These are phyloP conservation scores for Podarcis muralis DNA, from an alignment of 2,113 vertebrate species.

Conservation along the genomic window DNA sequence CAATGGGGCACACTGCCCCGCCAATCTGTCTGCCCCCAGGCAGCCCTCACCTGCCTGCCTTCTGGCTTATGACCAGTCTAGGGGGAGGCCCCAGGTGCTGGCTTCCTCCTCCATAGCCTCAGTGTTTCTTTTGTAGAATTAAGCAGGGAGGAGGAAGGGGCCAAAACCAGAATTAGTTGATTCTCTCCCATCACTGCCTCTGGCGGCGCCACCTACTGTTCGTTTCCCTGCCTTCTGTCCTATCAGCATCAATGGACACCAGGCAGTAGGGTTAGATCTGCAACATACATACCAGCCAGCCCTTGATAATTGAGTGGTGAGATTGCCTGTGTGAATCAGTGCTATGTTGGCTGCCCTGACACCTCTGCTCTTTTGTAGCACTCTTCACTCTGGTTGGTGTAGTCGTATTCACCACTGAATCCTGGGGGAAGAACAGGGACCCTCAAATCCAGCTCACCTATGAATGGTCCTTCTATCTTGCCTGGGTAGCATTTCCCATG, in stretches of 20 bases:
- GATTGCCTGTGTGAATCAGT: background rate
- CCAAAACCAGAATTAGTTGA: too few species aligned
- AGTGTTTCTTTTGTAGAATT: too few species aligned
- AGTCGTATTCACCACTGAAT: background rate
- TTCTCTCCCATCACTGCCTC: too few species aligned
- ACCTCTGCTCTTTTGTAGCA: background rate
- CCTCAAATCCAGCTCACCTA: background rate
- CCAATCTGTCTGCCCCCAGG: too few species aligned
- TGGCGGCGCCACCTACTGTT: too few species aligned
- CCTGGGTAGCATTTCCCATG: background rate
- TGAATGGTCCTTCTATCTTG: slow-evolving; percentile 23
- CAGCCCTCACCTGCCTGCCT: too few species aligned
- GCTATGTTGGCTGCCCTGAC: background rate
- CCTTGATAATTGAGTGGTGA: background rate
- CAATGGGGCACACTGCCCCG: too few species aligned
- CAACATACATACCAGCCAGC: background rate
- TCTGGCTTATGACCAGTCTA: too few species aligned
- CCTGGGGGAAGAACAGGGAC: background rate
- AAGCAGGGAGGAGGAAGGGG: too few species aligned
- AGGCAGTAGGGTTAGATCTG: background rate
- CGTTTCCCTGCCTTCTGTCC: too few species aligned
- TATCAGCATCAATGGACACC: background rate
- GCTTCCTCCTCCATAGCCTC: too few species aligned
- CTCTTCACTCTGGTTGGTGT: background rate
- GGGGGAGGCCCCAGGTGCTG: too few species aligned